phyloP scores from a whole-genome alignment of 2,113 vertebrate species.

The Megaceryle maxima region DNA sequence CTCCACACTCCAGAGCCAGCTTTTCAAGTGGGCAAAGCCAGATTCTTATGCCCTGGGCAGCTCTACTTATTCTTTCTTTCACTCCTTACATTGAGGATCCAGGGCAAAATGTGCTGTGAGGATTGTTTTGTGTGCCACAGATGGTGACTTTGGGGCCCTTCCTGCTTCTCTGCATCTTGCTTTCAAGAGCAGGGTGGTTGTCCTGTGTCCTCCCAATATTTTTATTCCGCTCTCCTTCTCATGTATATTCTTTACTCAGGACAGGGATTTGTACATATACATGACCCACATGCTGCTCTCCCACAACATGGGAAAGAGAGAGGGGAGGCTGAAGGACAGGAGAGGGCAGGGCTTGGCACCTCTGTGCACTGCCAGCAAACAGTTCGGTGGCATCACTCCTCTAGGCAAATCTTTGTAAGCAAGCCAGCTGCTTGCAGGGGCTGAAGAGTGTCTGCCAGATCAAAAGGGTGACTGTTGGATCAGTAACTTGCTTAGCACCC shows the following conservation, averaged over 20 bases:
- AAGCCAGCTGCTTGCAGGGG: not conserved
- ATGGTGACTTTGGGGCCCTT: not conserved
- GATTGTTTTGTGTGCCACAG: not conserved
- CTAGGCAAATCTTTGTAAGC: not conserved
- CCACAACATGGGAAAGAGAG: not conserved
- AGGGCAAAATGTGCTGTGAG: not conserved
- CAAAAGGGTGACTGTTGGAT: not conserved
- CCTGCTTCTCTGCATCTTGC: not conserved
- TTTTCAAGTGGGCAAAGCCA: not conserved
- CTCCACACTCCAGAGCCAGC: not conserved
- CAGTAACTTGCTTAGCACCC: not conserved
- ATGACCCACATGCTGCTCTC: not conserved
- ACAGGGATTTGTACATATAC: not conserved
- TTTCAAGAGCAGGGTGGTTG: not conserved
- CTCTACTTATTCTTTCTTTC: not conserved
- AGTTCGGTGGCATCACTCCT: not conserved
- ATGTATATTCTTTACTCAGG: not conserved
- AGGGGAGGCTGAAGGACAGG: not conserved
- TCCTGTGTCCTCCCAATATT: not conserved
- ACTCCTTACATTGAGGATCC: not conserved
- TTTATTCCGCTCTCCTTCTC: not conserved
- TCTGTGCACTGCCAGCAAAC: not conserved
- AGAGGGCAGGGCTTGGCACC: not conserved
- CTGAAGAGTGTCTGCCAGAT: not conserved
- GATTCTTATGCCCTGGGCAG: not conserved